phyloP scores from a whole-genome alignment of 2,797 vertebrate genomes.

The Buphagus erythrorhynchus region DNA sequence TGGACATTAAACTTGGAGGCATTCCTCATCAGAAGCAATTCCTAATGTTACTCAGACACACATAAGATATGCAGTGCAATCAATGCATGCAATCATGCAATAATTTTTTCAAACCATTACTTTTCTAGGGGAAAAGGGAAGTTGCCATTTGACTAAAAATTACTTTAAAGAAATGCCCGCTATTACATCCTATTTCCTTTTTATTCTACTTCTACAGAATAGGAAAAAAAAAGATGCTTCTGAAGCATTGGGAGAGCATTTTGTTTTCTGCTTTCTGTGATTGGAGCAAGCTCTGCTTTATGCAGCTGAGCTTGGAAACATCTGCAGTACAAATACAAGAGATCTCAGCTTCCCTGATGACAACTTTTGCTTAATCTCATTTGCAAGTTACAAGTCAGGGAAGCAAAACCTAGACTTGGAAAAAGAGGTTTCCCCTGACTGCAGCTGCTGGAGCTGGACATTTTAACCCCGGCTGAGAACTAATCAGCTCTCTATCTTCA shows the following conservation, averaged over 20 bases:
- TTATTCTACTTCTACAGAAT: neutral
- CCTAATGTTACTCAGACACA: conserved; percentile 5
- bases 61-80: neutral
- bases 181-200: neutral
- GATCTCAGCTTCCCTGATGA: neutral
- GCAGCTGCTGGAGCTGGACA: neutral
- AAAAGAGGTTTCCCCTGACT: neutral
- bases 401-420: neutral
- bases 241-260: neutral
- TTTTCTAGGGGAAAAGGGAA: conserved; percentile 14
- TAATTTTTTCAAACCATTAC: conserved; percentile 18
- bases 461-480: neutral
- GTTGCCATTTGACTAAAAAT: neutral
- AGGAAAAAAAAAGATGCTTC: neutral
- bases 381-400: neutral
- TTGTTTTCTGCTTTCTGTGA: neutral
- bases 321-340: neutral
- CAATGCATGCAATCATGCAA: conserved; percentile 63
- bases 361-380: neutral
- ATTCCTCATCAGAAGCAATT: conserved; percentile 38
- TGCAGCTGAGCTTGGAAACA: neutral
- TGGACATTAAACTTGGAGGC: neutral
- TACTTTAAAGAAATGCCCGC: conserved; percentile 2
- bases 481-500: conserved; percentile 35
- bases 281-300: neutral